These are phyloP conservation scores for Tetrao urogallus DNA, from an alignment of 2,113 vertebrate species.

Conservation along the genomic window DNA sequence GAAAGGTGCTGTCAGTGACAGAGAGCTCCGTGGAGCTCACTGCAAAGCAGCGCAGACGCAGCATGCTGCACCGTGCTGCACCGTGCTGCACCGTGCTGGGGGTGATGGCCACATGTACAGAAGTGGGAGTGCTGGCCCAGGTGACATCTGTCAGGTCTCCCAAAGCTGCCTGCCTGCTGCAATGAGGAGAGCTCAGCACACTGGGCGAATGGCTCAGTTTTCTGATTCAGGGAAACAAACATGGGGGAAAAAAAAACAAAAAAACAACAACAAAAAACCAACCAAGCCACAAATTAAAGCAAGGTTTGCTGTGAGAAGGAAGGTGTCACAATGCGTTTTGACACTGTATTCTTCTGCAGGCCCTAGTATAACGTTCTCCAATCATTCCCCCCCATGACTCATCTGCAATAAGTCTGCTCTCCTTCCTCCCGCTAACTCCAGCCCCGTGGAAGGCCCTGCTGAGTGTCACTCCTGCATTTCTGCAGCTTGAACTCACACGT, in stretches of 20 bases:
- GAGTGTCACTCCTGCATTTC: background rate
- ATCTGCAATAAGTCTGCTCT: background rate
- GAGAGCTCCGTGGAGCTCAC: fast-evolving
- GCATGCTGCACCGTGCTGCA: fast-evolving
- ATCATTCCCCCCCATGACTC: background rate
- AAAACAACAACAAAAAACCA: background rate
- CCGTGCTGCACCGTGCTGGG: fast-evolving
- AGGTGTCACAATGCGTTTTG: background rate
- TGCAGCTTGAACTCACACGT: background rate
- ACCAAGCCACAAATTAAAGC: background rate
- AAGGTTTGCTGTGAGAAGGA: background rate
- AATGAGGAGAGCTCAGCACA: background rate
- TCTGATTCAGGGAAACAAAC: background rate
- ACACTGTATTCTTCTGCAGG: background rate
- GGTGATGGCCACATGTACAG: fast-evolving
- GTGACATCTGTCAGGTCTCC: background rate
- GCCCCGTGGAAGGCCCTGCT: background rate
- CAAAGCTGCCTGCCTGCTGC: background rate
- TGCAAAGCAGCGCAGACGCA: background rate
- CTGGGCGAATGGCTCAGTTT: background rate
- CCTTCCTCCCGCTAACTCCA: background rate
- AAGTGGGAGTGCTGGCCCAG: background rate
- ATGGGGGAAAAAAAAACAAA: background rate
- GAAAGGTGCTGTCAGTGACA: background rate
- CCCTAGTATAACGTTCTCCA: background rate